These are phyloP conservation scores for Montipora sp. DNA, from an alignment of 64 coral and sea anemone species.

Conservation along the genomic window DNA sequence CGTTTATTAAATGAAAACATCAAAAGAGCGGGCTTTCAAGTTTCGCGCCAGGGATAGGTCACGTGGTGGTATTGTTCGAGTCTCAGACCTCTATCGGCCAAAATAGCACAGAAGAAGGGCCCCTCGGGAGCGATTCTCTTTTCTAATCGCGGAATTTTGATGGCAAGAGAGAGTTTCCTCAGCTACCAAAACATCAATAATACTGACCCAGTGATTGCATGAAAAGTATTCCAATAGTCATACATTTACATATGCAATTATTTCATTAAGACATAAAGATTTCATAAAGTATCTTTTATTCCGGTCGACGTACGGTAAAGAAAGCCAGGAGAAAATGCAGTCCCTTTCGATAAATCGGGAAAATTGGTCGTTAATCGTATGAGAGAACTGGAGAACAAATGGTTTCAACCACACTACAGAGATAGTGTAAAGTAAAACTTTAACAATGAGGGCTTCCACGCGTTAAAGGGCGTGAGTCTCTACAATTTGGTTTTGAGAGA, in stretches of 20 bases:
- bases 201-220: not conserved
- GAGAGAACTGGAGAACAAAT: too few species aligned
- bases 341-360: too few species aligned
- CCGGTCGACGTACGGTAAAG: too few species aligned
- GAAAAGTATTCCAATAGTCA: not conserved
- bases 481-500: too few species aligned
- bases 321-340: too few species aligned
- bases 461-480: too few species aligned
- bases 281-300: not conserved
- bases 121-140: not conserved
- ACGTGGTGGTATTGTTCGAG: constrained; percentile 23
- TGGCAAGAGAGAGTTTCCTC: not conserved
- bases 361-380: too few species aligned
- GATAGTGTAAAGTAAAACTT: too few species aligned
- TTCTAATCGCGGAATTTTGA: too few species aligned
- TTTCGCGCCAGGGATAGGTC: constrained; percentile 69
- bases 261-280: not conserved
- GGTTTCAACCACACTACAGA: too few species aligned
- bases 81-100: constrained; percentile 5
- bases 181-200: not conserved
- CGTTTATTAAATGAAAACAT: not conserved
- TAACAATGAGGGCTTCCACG: too few species aligned
- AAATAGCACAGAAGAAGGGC: not conserved
- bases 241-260: constrained; percentile 24
- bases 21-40: constrained; percentile 79